Evolutionary conservation across 2,888 invertebrate genomes (phyloP), one percentile per base, ranked within the genome.

Genomic region (Heliconius erato): DNA sequence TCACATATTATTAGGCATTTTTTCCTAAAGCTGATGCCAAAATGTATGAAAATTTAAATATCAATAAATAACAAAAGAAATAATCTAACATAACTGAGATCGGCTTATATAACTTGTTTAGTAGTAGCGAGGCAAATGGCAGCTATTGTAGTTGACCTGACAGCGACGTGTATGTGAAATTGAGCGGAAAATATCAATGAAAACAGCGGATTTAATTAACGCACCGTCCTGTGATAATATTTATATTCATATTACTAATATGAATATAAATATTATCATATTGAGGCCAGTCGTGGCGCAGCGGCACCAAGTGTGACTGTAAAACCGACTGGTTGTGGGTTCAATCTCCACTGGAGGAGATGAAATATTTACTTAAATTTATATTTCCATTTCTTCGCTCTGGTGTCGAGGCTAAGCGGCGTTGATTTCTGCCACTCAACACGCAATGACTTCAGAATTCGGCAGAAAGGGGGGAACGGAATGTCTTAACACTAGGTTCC

Each of bases 121-220:
- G 35, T 23, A 67, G 40, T n/a, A 26, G 49, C 63, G 76, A 74
- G 54, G 74, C 74, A 74, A 80, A 68, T 74, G 68, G 54, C 54
- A 80, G 54, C 59, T 35, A 80, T 80, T 76, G 74, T 69, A 76
- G 74, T 80, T 35, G 16, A 74, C 28, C 44, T 12, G 35, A 76
- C 44, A 74, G 71, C 65, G 28, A 44, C 74, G 63, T 78, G 79
- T 72, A 72, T 26, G 67, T 63, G 44, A 74, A 74, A 79, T 79
- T 40, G 23, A 69, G 67, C 79, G 59, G 28, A 35, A 79, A 74
- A 74, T 65, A 59, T n/a, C 76, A 59, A 79, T 74, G 63, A 74
- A 68, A 74, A 67, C 63, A 74, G 28, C 28, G 63, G 80, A n/a
- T 78, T 74, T 79, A 74, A 79, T 79, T 74, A 72, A 79, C 32